Percentiles rank a stretch among this genome's conserved stretches.
Evolutionary conservation across 1,140 invertebrate species (phyloP).

Genomic region (Leptopilina boulardi): DNA sequence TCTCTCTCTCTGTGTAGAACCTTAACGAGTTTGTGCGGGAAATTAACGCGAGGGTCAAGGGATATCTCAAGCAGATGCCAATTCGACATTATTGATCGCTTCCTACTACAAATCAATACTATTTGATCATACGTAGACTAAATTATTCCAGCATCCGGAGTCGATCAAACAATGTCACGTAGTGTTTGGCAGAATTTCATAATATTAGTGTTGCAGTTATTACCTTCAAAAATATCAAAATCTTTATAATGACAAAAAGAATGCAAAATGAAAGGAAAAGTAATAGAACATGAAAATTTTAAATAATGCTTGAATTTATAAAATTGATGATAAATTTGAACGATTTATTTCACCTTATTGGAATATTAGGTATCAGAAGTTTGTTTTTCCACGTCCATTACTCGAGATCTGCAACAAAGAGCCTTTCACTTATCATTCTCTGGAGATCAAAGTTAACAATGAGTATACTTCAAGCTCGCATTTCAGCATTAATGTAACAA

Average conservation of each 20-base stretch:
- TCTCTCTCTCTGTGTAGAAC: background rate
- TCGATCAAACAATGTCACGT: background rate
- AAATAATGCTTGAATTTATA: too few relatives aligned
- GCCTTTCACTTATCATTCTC: constrained; percentile 16
- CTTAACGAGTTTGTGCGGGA: constrained; percentile 1
- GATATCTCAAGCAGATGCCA: constrained; percentile 7
- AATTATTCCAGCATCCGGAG: background rate
- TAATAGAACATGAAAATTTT: too few relatives aligned
- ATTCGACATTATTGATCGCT: background rate
- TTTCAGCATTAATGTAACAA: constrained; percentile 58
- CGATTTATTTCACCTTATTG: background rate
- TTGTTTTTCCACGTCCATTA: constrained; percentile 4
- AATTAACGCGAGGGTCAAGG: constrained; percentile 9
- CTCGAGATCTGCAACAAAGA: constrained; percentile 6
- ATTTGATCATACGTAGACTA: background rate
- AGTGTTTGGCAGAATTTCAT: background rate
- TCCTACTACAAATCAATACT: background rate
- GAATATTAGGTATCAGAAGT: background rate
- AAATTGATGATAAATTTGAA: background rate
- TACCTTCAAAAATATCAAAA: background rate
- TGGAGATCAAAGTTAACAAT: constrained; percentile 59
- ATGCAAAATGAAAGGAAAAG: too few relatives aligned
- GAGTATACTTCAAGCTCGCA: constrained; percentile 55
- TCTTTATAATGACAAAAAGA: too few relatives aligned
- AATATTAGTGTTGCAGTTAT: too few relatives aligned